phyloP scores from a whole-genome alignment of 2,113 vertebrate species.

The Nycticryphes semicollaris region DNA sequence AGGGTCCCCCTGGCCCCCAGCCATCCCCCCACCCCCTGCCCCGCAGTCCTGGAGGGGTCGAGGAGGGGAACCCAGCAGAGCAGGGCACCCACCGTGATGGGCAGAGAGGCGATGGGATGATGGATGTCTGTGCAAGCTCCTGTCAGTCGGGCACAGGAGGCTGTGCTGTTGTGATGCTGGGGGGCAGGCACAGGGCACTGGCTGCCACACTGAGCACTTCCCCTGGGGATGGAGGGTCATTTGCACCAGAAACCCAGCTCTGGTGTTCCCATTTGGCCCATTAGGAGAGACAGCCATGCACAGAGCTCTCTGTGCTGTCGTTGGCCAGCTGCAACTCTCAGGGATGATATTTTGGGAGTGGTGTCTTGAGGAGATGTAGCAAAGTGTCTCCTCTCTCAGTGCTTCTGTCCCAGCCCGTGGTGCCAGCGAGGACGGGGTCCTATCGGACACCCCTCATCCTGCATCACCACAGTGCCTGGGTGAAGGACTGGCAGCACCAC shows the following conservation, averaged over 20 bases:
- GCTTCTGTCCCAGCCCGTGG: background rate
- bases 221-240: fast-evolving
- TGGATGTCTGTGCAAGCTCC: background rate
- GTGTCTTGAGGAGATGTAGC: background rate
- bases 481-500: background rate
- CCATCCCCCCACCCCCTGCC: background rate
- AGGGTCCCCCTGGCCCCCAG: fast-evolving
- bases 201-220: background rate
- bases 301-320: background rate
- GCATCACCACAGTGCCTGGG: fast-evolving
- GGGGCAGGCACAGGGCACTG: fast-evolving
- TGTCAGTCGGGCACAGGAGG: fast-evolving
- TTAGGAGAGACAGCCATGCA: background rate
- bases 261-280: fast-evolving
- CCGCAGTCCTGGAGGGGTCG: background rate
- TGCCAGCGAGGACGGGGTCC: background rate
- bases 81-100: background rate
- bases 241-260: background rate
- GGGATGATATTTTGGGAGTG: background rate
- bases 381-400: background rate
- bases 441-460: background rate
- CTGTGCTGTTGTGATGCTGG: background rate
- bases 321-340: fast-evolving
- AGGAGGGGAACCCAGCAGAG: background rate
- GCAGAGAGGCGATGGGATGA: background rate